phyloP scores from a whole-genome alignment of 92 coral and sea anemone species.

The Pocillopora meandrina region DNA sequence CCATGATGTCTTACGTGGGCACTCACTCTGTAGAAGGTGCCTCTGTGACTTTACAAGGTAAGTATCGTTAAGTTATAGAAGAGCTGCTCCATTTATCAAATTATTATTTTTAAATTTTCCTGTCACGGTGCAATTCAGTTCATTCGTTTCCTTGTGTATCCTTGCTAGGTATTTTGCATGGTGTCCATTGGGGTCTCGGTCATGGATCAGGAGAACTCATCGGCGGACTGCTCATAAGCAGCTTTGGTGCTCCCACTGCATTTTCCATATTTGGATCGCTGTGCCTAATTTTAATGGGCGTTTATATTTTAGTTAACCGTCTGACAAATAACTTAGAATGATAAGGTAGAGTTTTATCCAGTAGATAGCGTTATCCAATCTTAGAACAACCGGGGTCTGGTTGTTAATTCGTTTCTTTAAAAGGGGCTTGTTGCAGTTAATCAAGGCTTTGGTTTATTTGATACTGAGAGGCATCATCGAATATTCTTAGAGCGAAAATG shows the following conservation, averaged over 20 bases:
- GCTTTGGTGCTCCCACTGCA: slow-evolving; percentile 78
- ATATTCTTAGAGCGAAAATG: no score
- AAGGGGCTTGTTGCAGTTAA: no score
- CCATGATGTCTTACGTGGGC: slow-evolving; percentile 90
- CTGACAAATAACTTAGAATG: slow-evolving; percentile 29
- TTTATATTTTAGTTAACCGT: slow-evolving; percentile 67
- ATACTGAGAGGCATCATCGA: no score
- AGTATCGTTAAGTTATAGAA: neutral
- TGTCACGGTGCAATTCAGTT: no score
- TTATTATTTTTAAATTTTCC: neutral
- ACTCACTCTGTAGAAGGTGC: slow-evolving; percentile 81
- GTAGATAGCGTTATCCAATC: no score
- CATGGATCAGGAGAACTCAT: slow-evolving; percentile 94
- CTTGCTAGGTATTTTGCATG: slow-evolving; percentile 74
- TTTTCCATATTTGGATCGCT: slow-evolving; percentile 79
- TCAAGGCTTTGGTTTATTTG: no score
- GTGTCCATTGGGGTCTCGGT: slow-evolving; percentile 93
- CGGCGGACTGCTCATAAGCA: slow-evolving; percentile 84
- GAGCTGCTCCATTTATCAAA: neutral
- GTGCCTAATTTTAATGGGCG: slow-evolving; percentile 62
- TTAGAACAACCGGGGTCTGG: no score
- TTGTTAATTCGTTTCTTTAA: no score
- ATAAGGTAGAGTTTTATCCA: neutral
- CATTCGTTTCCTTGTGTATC: neutral
- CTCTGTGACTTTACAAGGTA: slow-evolving; percentile 83